Evolutionary conservation across 1,140 invertebrate species (phyloP).

Genomic region (Listronotus bonariensis): DNA sequence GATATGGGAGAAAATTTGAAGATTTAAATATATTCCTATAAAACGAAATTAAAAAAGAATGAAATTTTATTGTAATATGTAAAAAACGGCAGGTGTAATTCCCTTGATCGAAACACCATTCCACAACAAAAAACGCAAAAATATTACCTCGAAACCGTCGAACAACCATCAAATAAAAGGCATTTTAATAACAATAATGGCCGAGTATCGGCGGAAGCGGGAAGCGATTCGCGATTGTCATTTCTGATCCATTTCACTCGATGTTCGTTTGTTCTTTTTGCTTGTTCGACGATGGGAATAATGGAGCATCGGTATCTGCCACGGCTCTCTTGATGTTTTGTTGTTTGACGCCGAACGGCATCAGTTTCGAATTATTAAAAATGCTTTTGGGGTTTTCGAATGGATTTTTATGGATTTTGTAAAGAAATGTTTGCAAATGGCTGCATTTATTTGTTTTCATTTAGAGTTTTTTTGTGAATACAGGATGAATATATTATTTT

Average conservation of each 20-base stretch:
- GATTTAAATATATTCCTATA: no score
- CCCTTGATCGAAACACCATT: not conserved
- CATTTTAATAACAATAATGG: slow-evolving; percentile 46
- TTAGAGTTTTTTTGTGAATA: no score
- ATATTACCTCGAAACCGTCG: slow-evolving; percentile 5
- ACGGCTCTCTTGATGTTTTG: slow-evolving; percentile 12
- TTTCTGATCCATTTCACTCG: slow-evolving; percentile 47
- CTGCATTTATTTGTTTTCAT: no score
- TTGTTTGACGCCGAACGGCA: slow-evolving; percentile 2
- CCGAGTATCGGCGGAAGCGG: slow-evolving; percentile 24
- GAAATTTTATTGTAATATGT: no score
- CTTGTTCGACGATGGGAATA: slow-evolving; percentile 27
- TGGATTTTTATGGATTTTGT: no score
- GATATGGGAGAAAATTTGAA: no score
- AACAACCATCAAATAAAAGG: slow-evolving; percentile 33
- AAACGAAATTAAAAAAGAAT: no score
- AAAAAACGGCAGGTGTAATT: no score
- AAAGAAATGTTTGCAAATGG: no score
- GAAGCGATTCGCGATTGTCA: slow-evolving; percentile 41
- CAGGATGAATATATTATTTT: no score
- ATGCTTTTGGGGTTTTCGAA: slow-evolving; percentile 9
- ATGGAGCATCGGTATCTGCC: slow-evolving; percentile 31
- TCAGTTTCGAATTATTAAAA: slow-evolving; percentile 16
- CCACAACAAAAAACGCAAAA: slow-evolving; percentile 7
- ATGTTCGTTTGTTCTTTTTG: slow-evolving; percentile 41